Evolutionary conservation across 2,113 vertebrate genomes (phyloP).

Genomic region (Pelvicachromis taeniatus): DNA sequence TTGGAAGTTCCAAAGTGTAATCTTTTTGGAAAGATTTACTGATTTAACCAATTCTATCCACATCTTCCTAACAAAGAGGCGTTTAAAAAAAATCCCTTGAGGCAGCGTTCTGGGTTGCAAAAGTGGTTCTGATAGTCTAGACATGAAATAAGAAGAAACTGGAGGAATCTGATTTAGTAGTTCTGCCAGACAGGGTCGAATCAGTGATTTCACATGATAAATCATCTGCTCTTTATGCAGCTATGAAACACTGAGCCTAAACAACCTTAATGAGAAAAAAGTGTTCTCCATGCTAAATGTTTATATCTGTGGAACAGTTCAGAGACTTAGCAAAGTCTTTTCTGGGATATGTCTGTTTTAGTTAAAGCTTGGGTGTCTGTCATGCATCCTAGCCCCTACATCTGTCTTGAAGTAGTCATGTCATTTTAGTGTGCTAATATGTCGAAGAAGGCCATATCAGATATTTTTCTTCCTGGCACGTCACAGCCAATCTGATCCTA

Average conservation of each 20-base stretch:
- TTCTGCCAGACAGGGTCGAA: not conserved
- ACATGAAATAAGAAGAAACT: not conserved
- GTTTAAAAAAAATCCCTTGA: not conserved
- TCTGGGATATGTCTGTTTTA: not conserved
- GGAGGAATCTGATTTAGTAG: not conserved
- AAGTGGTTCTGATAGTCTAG: accelerated
- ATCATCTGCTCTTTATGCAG: not conserved
- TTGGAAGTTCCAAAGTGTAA: not conserved
- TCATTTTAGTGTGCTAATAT: not conserved
- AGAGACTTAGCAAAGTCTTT: not conserved
- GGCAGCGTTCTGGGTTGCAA: not conserved
- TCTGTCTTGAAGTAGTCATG: accelerated
- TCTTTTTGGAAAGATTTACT: not conserved
- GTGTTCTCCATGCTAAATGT: not conserved
- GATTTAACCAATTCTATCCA: not conserved
- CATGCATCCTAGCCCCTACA: not conserved
- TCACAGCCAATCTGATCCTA: not conserved
- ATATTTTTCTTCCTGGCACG: not conserved
- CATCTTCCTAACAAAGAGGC: not conserved
- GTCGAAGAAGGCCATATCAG: not conserved
- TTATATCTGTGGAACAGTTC: not conserved
- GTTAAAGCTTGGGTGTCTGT: not conserved
- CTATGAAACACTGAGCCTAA: not conserved
- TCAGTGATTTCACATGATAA: not conserved
- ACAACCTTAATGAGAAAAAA: not conserved